Base-by-base conservation (phyloP, 2,888 invertebrate genomes). In the Drosophila affinis region DNA sequence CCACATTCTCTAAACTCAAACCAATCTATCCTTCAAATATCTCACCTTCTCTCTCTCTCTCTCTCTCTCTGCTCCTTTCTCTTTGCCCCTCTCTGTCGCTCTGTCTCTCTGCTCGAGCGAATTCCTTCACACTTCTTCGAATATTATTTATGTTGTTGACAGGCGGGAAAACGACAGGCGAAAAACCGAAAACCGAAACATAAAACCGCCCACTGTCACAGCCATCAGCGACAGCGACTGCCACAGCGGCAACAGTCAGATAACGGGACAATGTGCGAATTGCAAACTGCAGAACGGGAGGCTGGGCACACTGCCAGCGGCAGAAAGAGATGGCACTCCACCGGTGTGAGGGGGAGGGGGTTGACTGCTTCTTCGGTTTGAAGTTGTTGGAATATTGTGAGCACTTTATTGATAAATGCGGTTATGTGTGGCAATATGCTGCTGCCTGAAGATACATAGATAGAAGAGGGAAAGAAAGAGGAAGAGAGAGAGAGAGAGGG, bases 81-180 rank as follows among this genome's bases (percentile, higher is more conserved):
- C 24, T 54, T 29, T 61, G 7, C 29, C 9, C 29, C 60, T 34
- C 34, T 10, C 34, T 3, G n/a, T n/a, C n/a, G n/a, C 39, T n/a
- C 7, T 14, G 47, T 64, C 39, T n/a, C n/a, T n/a, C 49, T 64
- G 32, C 7, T 27, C 7, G 58, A 46, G 52, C 58, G 55, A 57
- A 71, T 72, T 71, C 48, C 52, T 67, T 73, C 68, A 58, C 74
- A 59, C 74, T 73, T 62, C 46, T 63, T 44, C 58, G 64, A 69
- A 63, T 63, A 72, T 78, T 68, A 75, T 75, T 85, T 82, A 87
- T 87, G 80, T 62, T 74, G 80, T 68, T 86, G 85, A 88, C 88
- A 86, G 75, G 53, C 80, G 77, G 73, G 76, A 79, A 69, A 57
- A 48, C 17, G 12, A 49, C 65, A 56, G 45, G 56, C 56, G 14